These are phyloP conservation scores for Tautogolabrus adspersus DNA, from an alignment of 2,113 vertebrate species.

Conservation along the genomic window DNA sequence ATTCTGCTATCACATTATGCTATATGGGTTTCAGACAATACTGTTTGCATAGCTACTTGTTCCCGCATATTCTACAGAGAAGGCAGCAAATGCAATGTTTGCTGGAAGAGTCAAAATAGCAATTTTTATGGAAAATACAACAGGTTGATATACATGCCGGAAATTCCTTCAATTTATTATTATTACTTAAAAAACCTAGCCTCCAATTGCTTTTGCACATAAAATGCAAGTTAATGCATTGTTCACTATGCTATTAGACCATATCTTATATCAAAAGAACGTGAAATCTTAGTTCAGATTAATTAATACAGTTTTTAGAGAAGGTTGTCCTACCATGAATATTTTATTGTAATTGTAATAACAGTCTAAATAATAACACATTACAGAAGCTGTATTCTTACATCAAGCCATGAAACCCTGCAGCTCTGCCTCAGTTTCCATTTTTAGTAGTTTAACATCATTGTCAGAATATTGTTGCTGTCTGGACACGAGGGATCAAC, in stretches of 20 bases:
- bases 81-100: not conserved
- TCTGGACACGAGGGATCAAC: constrained; percentile 52
- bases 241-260: too few relatives aligned
- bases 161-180: too few relatives aligned
- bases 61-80: not conserved
- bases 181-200: too few relatives aligned
- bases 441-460: constrained; percentile 32
- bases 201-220: too few relatives aligned
- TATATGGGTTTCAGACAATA: not conserved
- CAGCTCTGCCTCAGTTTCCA: constrained; percentile 10
- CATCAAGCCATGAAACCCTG: not conserved
- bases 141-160: too few relatives aligned
- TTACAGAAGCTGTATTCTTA: not conserved
- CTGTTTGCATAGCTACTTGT: not conserved
- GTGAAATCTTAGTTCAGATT: too few relatives aligned
- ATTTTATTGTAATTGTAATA: not conserved
- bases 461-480: constrained; percentile 31
- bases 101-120: too few relatives aligned
- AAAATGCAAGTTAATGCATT: too few relatives aligned
- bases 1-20: not conserved
- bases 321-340: not conserved
- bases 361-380: not conserved
- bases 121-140: too few relatives aligned
- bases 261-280: too few relatives aligned
- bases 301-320: not conserved